Evolutionary conservation across 2,113 vertebrate species (phyloP).

Genomic region (Ceratotherium simum): DNA sequence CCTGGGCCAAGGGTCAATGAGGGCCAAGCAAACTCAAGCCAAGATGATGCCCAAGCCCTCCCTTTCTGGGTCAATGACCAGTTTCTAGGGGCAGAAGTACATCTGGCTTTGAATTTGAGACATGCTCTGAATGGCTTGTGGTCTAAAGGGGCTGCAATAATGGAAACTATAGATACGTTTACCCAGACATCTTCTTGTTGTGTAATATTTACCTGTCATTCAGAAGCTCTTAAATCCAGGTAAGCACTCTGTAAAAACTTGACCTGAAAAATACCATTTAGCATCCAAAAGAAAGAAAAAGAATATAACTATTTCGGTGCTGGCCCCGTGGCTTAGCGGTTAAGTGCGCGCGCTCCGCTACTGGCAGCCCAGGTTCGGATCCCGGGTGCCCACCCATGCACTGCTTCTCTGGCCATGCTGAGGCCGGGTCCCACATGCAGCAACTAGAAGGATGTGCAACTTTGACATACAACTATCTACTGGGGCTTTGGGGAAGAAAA

Average conservation of each 20-base stretch:
- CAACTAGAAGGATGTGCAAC: too few species aligned
- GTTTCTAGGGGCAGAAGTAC: not conserved
- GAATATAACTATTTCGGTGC: not conserved
- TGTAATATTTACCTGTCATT: not conserved
- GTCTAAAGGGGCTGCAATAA: not conserved
- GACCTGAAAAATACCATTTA: not conserved
- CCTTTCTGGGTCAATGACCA: not conserved
- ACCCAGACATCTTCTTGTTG: not conserved
- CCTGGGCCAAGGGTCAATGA: not conserved
- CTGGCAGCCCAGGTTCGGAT: too few species aligned
- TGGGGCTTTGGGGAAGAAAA: too few species aligned
- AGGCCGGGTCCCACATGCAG: too few species aligned
- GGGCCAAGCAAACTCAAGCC: not conserved
- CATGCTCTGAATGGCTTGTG: not conserved
- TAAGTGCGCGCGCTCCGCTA: too few species aligned
- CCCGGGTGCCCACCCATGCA: too few species aligned
- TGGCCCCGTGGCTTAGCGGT: too few species aligned
- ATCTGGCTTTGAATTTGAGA: not conserved
- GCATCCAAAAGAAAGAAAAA: not conserved
- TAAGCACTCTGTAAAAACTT: not conserved
- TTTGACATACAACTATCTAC: too few species aligned
- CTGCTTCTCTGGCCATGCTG: too few species aligned
- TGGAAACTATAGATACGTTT: not conserved
- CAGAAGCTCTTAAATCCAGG: not conserved
- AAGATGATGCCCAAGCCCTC: not conserved